These are phyloP conservation scores for Phrynocephalus vlangalii DNA, from an alignment of 2,797 vertebrate genomes.

Conservation along the genomic window DNA sequence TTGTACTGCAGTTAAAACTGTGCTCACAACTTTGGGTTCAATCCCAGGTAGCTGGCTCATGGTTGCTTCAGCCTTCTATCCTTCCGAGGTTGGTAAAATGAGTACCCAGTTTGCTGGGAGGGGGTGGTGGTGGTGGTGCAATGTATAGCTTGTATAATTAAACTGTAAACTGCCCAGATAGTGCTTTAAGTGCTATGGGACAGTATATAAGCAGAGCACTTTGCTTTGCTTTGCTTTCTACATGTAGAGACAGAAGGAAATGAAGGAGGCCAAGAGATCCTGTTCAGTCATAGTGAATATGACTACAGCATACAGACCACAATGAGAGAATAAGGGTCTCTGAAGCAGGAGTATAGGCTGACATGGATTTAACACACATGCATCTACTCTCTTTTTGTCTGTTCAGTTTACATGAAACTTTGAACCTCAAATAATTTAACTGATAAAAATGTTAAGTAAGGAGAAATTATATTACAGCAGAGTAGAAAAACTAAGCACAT, in stretches of 20 bases:
- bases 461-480: background rate
- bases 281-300: background rate
- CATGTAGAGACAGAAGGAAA: background rate
- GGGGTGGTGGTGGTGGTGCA: too few species aligned
- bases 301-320: background rate
- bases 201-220: too few species aligned
- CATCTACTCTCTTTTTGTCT: background rate
- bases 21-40: too few species aligned
- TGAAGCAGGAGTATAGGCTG: background rate
- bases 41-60: too few species aligned
- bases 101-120: too few species aligned
- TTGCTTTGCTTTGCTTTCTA: background rate
- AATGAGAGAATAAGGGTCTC: background rate
- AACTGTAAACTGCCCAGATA: too few species aligned
- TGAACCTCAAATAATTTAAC: background rate
- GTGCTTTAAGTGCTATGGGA: too few species aligned
- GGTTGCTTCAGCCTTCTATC: too few species aligned
- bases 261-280: background rate
- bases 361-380: background rate
- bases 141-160: too few species aligned
- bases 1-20: too few species aligned
- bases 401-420: background rate
- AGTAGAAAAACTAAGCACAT: background rate
- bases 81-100: too few species aligned
- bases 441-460: background rate